Evolutionary conservation across 2,888 invertebrate species (phyloP), one percentile per base, ranked within the genome.

Genomic region (Elysia crispata): DNA sequence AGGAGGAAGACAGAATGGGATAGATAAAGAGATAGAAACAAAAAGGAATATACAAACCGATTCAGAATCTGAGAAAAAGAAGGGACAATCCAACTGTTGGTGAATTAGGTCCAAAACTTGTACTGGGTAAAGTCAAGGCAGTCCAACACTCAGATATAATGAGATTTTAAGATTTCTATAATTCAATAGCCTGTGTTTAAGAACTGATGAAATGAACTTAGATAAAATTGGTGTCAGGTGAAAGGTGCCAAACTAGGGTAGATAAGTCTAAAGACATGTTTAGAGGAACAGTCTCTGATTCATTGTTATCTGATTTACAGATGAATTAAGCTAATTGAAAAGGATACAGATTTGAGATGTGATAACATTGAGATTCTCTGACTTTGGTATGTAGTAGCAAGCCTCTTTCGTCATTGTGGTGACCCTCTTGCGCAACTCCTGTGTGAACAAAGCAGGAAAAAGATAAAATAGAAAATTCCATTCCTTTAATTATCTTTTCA

Each of bases 381-480:
- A 94, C 92, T 85, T 94, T 49, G 93, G 93, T 86, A 96, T 94
- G 89, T 95, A 94, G 84, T 94, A 94, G 88, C 95, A 95, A 0
- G 96, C 95, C 89, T 96, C 96, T 87, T 95, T 94, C 0, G 96
- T 95, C 82, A 96, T 94, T 81, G 94, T 94, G 28, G 95, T 94
- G 0, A 97, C 95, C 90, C 97, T 96, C 50, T 94, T 94, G 64
- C 95, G 95, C 80, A 97, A 94, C 90, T 97, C 97, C 95, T 96
- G 90, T 25, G 92, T 91, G 83, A 87, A 84, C 82, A 78, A 76
- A 74, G 15, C 20, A 60, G 15, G 5, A 60, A 5, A 60, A 8
- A 60, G n/a, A n/a, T n/a, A n/a, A n/a, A n/a, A n/a, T n/a, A n/a
- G n/a, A n/a, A n/a, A n/a, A n/a, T n/a, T n/a, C n/a, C n/a, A n/a